Base-by-base conservation (phyloP, 1,140 invertebrate genomes). In the Drosophila virilis region DNA sequence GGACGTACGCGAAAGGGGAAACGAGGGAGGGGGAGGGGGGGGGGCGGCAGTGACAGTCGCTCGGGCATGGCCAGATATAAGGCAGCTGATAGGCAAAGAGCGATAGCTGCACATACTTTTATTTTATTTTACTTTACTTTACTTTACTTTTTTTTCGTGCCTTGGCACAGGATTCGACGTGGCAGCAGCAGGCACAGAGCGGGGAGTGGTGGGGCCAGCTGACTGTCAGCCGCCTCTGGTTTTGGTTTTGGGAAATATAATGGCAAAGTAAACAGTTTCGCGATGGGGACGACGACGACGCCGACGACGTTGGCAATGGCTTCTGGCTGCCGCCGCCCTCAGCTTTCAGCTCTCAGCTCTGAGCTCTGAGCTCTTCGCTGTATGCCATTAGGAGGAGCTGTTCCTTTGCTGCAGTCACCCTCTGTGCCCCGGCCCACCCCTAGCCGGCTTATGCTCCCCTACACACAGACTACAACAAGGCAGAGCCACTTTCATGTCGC, bases 191-290 rank as follows among this genome's bases (percentile, higher is more conserved):
- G 17, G 33, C 28, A 6, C 8, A 12, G 42, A 12, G 10, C 9
- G 12, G 35, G 15, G 1, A n/a, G 22, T 32, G 22, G 32, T 32
- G 17, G 51, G 52, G 51, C 35, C 28, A 48, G 45, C 37, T 42
- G 66, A 61, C 54, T 65, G 68, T 42, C 38, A 60, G 74, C 74
- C 66, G 69, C 57, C 64, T 66, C 51, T 74, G 74, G 58, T 64
- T 68, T 67, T 77, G 62, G 58, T 69, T 69, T 74, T 68, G 65
- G 22, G 65, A 68, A 74, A 74, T 74, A 74, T 74, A 76, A 76
- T 72, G 74, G 74, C 68, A 76, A 76, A 76, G 74, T 76, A 76
- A 76, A 72, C 74, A 76, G 60, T 71, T 70, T 71, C 67, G 73
- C 73, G 59, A 70, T 46, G 67, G 52, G 38, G 59, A 43, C 37